Conservation (phyloP, 1,140 invertebrate genomes). For the Bilobella aurantiaca region DNA sequence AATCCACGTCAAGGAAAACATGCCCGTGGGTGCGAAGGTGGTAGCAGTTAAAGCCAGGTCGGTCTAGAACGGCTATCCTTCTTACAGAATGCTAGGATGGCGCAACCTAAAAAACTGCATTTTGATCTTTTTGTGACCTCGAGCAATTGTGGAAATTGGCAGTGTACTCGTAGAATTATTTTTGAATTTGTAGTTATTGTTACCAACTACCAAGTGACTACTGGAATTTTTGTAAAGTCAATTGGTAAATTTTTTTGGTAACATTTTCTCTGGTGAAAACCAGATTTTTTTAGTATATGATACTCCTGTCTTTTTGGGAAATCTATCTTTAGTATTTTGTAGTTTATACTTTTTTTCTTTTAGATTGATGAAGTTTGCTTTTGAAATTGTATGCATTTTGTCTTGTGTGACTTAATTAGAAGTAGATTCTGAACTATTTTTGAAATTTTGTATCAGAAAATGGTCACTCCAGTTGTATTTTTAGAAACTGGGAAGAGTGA, state of each 20-base stretch:
- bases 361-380: neutral
- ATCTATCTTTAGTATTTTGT: neutral
- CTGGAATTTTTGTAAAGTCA: slow-evolving; percentile 4
- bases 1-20: slow-evolving; percentile 92
- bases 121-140: neutral
- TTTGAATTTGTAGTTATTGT: neutral
- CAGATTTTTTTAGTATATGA: no score
- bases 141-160: neutral
- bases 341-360: neutral
- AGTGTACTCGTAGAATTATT: no score
- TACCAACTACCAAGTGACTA: neutral
- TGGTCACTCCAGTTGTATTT: no score
- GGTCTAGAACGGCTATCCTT: slow-evolving; percentile 42
- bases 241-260: neutral
- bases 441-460: neutral
- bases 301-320: neutral
- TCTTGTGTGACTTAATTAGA: neutral
- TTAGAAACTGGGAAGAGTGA: no score
- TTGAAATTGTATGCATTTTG: neutral
- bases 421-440: neutral
- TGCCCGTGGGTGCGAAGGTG: slow-evolving; percentile 89
- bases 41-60: slow-evolving; percentile 95
- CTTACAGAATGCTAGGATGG: neutral
- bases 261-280: neutral
- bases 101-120: slow-evolving; percentile 1